phyloP scores from a whole-genome alignment of 2,113 vertebrate species.

The Malurus melanocephalus region DNA sequence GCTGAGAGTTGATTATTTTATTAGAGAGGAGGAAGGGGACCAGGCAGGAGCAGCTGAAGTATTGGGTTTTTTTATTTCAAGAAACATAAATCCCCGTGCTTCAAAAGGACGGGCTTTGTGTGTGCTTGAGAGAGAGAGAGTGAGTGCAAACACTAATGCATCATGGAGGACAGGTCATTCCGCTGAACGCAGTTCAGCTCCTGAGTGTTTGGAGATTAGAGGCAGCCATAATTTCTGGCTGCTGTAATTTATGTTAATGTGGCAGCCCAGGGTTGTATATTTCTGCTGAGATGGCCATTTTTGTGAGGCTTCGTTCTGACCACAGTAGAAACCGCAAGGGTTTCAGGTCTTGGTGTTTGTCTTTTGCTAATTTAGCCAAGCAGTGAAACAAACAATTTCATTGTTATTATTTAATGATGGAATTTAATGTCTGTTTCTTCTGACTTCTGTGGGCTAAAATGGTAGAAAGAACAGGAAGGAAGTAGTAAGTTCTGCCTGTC shows the following conservation, averaged over 20 bases:
- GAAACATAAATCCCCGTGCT: constrained; percentile 61
- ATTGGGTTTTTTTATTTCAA: constrained; percentile 27
- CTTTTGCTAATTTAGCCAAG: constrained; percentile 64
- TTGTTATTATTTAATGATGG: not conserved
- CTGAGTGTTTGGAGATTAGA: constrained; percentile 80
- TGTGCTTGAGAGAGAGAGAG: not conserved
- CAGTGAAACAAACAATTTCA: not conserved
- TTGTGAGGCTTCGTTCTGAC: constrained; percentile 70
- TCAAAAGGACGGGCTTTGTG: not conserved
- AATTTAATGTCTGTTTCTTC: not conserved
- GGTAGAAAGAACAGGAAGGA: not conserved
- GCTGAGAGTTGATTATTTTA: not conserved
- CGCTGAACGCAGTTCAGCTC: constrained; percentile 62
- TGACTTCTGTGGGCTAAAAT: not conserved
- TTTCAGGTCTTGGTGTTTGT: constrained; percentile 32
- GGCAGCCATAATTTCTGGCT: constrained; percentile 76
- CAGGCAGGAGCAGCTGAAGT: constrained; percentile 6
- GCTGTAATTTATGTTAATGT: constrained; percentile 82
- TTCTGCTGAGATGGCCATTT: constrained; percentile 78
- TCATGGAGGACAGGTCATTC: constrained; percentile 80
- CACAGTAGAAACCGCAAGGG: constrained; percentile 58
- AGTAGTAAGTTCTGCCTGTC: not conserved
- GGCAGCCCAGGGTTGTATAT: constrained; percentile 65
- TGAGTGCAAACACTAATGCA: constrained; percentile 70
- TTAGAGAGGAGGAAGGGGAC: not conserved